A percentile compares a stretch with the other conserved stretches of the same genome.
Conservation (phyloP, 2,113 vertebrate species). For the Fregetta grallaria region DNA sequence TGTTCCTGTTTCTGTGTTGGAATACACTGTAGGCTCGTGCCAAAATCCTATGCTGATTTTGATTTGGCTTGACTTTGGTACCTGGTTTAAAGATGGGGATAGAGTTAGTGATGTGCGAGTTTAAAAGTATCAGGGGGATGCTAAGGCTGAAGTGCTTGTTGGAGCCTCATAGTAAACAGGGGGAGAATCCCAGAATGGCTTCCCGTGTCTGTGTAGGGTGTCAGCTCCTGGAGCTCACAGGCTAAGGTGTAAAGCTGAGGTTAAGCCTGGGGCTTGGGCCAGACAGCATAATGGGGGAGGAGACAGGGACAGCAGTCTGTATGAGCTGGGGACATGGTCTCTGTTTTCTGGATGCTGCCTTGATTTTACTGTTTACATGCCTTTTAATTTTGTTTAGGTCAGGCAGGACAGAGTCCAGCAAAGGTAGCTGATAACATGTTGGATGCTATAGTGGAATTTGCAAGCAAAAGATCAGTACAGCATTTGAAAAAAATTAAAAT, state of each 20-base stretch:
- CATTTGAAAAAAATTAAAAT: conserved; percentile 79
- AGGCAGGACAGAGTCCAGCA: conserved; percentile 65
- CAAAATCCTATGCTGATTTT: neutral
- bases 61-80: neutral
- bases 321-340: neutral
- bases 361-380: neutral
- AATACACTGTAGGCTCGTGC: neutral
- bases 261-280: neutral
- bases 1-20: neutral
- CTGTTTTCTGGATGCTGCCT: neutral
- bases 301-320: neutral
- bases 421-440: conserved; percentile 83
- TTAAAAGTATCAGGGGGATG: neutral
- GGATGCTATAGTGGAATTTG: conserved; percentile 80
- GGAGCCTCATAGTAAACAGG: neutral
- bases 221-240: neutral
- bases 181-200: neutral
- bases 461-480: conserved; percentile 48
- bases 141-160: neutral
- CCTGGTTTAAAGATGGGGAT: neutral
- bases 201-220: neutral
- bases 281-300: neutral
- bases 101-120: neutral
- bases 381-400: conserved; percentile 69
- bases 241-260: neutral